Base-by-base conservation (phyloP, 2,797 vertebrate species). In the Oreochromis grahami region DNA sequence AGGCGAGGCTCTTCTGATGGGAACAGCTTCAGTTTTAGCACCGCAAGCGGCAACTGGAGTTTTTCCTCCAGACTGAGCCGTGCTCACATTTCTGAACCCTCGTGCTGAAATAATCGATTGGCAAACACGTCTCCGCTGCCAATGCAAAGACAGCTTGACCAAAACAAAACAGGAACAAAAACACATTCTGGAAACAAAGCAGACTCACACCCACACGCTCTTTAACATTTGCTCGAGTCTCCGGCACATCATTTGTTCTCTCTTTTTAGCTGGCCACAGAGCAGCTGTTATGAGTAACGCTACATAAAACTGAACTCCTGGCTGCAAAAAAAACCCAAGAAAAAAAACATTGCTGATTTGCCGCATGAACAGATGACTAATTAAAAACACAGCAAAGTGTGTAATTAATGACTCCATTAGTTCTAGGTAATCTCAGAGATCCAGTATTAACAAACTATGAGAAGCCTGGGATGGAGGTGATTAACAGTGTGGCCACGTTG, bases 371-470 rank as follows among this genome's bases (percentile, higher is more conserved):
- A 87, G 78, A 92, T 94, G 93, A 94, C 89, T 95, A 93, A 94
- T 94, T 95, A 95, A 94, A 95, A 92, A 93, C 94, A 94, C 92
- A 94, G 81, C 41, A 81, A 81, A 90, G 89, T 60, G 87, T 88
- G 83, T 93, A 95, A 96, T 95, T 92, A 94, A 96, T 95, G 94
- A 90, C 91, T 84, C 92, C 91, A 94, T 96, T 94, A 95, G 87
- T 84, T 84, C 58, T 36, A 90, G 91, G 94, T 94, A 93, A 94
- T 94, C 94, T 93, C 85, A 76, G 82, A 76, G 90, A 91, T 90
- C 91, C 95, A 95, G 94, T 87, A 89, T 95, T 92, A 95, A 96
- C 94, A 94, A 95, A 95, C 92, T 87, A 82, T 85, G 76, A 82
- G 84, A 51, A 24, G 87, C 56, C 86, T 21, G 77, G 70, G 45